Evolutionary conservation across 2,888 invertebrate genomes (phyloP), one percentile per base, ranked within the genome.

Genomic region (Cantharis flavilabris): DNA sequence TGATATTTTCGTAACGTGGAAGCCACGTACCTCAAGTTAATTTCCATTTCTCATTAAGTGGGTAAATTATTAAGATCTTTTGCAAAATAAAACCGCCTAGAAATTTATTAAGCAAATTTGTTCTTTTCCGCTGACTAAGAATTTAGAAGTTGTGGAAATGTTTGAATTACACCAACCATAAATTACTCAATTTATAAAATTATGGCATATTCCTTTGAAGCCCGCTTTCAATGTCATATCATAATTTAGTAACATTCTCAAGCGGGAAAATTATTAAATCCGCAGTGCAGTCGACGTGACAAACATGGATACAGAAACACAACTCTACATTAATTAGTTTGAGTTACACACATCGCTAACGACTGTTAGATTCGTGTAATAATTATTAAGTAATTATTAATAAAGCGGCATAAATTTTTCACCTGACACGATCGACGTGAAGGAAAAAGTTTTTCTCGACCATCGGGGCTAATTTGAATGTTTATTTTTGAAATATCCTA

Each of bases 241-340:
- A 62, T 76, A 78, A 78, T 78, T 78, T 78, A 72, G 73, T 76
- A 76, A 49, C 69, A 70, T 64, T 75, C 70, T 78, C 75, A 76
- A 76, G 75, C 70, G 72, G 63, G 76, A 76, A 76, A 78, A 78
- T 78, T 78, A 78, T 76, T 72, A 78, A 78, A 73, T 78, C 73
- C 72, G 74, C 78, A 76, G 76, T 76, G 76, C 78, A 76, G 73
- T 74, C 76, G 73, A 76, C 78, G 74, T 78, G 78, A 78, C 78
- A 76, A 78, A 76, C 74, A 76, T 74, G 73, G 75, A 73, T 78
- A 78, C 76, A 76, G 76, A 78, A 78, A 78, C 72, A 78, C 78
- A 73, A 78, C 71, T 78, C 78, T 49, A 65, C 69, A 74, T 76
- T 78, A 78, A 78, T 78, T 78, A 78, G 73, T 73, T 78, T 74